Evolutionary conservation across 2,888 invertebrate species (phyloP).

Genomic region (Eupithecia inturbata): DNA sequence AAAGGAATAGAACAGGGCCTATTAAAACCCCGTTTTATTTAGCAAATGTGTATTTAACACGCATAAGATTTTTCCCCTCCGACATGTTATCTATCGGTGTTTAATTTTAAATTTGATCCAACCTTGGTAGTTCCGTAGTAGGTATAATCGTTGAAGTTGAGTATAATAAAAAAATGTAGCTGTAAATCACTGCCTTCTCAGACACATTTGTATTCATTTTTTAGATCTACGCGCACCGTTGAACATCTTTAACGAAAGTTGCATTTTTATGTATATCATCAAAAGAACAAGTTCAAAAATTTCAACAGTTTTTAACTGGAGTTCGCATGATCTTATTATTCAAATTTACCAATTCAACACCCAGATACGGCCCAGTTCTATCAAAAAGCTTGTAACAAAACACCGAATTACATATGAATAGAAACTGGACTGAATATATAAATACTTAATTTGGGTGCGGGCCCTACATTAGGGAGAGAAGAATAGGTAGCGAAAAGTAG

Average conservation of each 20-base stretch:
- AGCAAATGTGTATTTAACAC: background rate
- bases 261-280: constrained; percentile 32
- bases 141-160: background rate
- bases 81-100: background rate
- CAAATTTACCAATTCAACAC: constrained; percentile 77
- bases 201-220: constrained; percentile 9
- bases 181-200: background rate
- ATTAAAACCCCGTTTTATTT: constrained; percentile 3
- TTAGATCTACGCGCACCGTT: constrained; percentile 2
- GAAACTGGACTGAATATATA: constrained; percentile 82
- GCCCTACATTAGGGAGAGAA: constrained; percentile 76
- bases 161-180: background rate
- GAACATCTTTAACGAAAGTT: constrained; percentile 14
- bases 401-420: constrained; percentile 80
- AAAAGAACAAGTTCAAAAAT: constrained; percentile 37
- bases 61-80: background rate
- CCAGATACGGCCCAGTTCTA: constrained; percentile 79
- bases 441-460: constrained; percentile 79
- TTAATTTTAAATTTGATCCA: background rate
- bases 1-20: background rate
- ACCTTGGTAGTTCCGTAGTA: background rate
- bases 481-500: constrained; percentile 75
- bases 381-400: constrained; percentile 74
- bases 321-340: constrained; percentile 73
- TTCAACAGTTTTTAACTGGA: constrained; percentile 48